These are phyloP conservation scores for Rattus rattus DNA, from an alignment of 2,113 vertebrate genomes.

Conservation along the genomic window DNA sequence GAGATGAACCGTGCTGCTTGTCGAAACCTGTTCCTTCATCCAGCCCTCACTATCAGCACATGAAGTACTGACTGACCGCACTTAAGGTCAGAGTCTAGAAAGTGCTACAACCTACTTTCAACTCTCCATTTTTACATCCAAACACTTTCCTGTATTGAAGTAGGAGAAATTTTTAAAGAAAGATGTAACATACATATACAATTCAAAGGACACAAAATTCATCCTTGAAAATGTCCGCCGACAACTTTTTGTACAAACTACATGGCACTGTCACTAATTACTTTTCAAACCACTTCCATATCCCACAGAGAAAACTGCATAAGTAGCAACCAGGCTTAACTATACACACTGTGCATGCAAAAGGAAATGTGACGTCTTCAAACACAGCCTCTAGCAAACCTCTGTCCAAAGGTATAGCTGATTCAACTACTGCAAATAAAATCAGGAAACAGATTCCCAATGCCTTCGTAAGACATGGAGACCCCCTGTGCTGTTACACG, in stretches of 20 bases:
- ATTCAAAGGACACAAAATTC: neutral
- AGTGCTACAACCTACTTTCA: neutral
- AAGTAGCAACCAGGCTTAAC: neutral
- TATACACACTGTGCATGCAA: neutral
- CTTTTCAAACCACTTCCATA: constrained; percentile 48
- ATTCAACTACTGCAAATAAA: neutral
- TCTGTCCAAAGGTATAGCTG: neutral
- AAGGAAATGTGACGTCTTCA: constrained; percentile 32
- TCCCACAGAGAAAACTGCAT: neutral
- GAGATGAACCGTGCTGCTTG: neutral
- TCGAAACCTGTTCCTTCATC: neutral
- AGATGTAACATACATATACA: neutral
- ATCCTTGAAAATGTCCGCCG: neutral
- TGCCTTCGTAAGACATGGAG: neutral
- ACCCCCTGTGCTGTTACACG: neutral
- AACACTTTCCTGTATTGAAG: neutral
- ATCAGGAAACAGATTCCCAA: neutral
- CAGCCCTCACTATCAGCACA: neutral
- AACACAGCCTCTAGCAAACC: neutral
- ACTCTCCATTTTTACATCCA: neutral
- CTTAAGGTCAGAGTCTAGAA: neutral
- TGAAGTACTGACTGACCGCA: neutral
- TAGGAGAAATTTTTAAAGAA: neutral
- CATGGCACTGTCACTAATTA: neutral
- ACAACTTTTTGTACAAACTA: neutral